Evolutionary conservation across 2,888 invertebrate genomes (phyloP), one percentile per base, ranked within the genome.

Genomic region (Epinotia nisella): DNA sequence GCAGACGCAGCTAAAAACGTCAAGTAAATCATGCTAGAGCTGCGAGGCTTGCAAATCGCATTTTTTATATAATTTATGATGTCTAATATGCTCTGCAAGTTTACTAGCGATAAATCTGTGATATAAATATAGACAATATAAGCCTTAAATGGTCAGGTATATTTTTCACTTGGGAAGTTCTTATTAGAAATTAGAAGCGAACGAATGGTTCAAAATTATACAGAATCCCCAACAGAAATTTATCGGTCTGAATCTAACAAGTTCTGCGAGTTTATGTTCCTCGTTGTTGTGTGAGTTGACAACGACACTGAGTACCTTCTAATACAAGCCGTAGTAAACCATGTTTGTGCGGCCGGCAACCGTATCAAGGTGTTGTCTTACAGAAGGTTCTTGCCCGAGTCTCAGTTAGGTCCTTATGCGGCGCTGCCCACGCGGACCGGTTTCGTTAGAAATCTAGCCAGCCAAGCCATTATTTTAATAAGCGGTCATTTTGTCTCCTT

Each of bases 401-500:
- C 53, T 2, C 19, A 24, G 41, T 66, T 66, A 56, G 21, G 39
- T 56, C 41, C 66, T 56, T 66, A 56, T 56, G 41, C 21, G 55
- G 55, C 13, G 39, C 51, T 58, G 69, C 67, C 67, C 62, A 71
- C 74, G n/a, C 41, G 24, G 29, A 74, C 74, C 67, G 74, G 74
- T 74, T 64, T 45, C 61, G 83, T 87, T 87, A 86, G 89, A 89
- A 88, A 87, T 86, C 84, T 81, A 78, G 75, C 74, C 66, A 77
- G 79, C 78, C 84, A 78, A 74, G 76, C 83, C 76, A 90, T 92
- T 91, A 92, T 86, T 87, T 85, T 91, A 90, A 92, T 91, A 88
- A 86, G 84, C 83, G 81, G 82, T 83, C 82, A 88, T 90, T 90
- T 88, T 85, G 87, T 88, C 87, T 85, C 86, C 82, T 82, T 75